A percentile compares a stretch with the other conserved stretches of the same genome.
These are phyloP conservation scores for Leptinotarsa tumamoca DNA, from an alignment of 2,888 invertebrate genomes.

Conservation along the genomic window DNA sequence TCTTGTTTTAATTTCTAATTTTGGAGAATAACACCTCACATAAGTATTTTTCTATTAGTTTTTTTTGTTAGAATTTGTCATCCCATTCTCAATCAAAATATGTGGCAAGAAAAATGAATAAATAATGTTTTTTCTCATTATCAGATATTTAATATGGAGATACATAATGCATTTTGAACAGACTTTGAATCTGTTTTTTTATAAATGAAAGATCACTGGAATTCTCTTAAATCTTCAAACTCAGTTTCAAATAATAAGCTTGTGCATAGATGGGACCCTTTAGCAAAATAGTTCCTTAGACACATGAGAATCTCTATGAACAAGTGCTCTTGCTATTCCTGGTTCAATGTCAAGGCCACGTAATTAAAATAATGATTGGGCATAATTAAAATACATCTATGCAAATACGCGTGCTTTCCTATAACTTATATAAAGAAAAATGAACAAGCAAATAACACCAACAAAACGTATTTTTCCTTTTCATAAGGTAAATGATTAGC, in stretches of 20 bases:
- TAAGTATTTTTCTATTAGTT: no score
- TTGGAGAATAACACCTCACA: no score
- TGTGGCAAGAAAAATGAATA: no score
- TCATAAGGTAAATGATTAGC: not conserved
- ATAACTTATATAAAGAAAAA: not conserved
- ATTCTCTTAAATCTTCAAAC: not conserved
- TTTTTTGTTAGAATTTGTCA: no score
- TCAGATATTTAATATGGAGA: no score
- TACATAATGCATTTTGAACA: no score
- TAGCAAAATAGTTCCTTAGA: not conserved
- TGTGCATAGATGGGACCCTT: not conserved
- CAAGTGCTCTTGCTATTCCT: slow-evolving; percentile 26
- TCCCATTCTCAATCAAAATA: no score
- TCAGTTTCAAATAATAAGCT: not conserved
- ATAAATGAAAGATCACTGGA: no score
- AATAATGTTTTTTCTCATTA: no score
- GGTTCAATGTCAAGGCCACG: slow-evolving; percentile 52
- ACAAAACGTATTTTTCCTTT: not conserved
- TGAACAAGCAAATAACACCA: not conserved
- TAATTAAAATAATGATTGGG: slow-evolving; percentile 23
- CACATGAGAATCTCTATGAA: slow-evolving; percentile 1
- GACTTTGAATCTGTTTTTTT: no score
- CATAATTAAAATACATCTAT: slow-evolving; percentile 8
- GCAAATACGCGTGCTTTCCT: not conserved
- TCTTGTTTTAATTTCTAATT: no score